Evolutionary conservation across 2,888 invertebrate species (phyloP), one percentile per base, ranked within the genome.

Genomic region (Luperina testacea): DNA sequence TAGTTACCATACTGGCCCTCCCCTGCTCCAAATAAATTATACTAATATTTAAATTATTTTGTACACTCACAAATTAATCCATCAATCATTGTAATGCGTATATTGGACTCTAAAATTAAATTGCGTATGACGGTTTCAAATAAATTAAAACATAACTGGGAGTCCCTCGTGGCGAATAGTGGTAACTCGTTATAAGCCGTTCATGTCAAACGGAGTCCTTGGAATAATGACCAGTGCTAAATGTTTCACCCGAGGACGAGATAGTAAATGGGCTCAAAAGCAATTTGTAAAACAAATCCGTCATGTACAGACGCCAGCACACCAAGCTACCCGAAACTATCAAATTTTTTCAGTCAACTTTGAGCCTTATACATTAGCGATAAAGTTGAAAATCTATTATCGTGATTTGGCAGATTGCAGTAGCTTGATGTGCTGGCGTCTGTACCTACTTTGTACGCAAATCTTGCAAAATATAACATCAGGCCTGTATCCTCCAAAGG

Each of bases 181-280:
- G 84, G 42, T 78, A 70, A 81, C 57, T 81, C n/a, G 9, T 45
- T 69, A 42, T 79, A 59, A 9, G 84, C 51, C 59, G 38, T 65
- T 78, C 70, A 17, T 78, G 70, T 81, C 79, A 70, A 70, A 59
- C 70, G 32, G 45, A 45, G 81, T 27, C 70, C 70, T 83, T 83
- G 27, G 13, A 61, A 45, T 84, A 20, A 79, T 79, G 69, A 79
- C 38, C 69, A 53, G 38, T 9, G 65, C 20, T 38, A 61, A 77
- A 83, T 61, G 53, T 53, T 83, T 68, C 77, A 82, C 24, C 27
- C 45, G 24, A 77, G 67, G 32, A 61, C 61, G 51, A 65, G 8
- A 51, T 67, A 51, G 32, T 51, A 7, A 53, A 77, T 80, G 32
- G 6, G 48, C 9, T 45, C 82, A 1, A 59, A 76, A 76, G 77